Evolutionary conservation across 2,888 invertebrate genomes (phyloP).

Genomic region (Oligia strigilis): DNA sequence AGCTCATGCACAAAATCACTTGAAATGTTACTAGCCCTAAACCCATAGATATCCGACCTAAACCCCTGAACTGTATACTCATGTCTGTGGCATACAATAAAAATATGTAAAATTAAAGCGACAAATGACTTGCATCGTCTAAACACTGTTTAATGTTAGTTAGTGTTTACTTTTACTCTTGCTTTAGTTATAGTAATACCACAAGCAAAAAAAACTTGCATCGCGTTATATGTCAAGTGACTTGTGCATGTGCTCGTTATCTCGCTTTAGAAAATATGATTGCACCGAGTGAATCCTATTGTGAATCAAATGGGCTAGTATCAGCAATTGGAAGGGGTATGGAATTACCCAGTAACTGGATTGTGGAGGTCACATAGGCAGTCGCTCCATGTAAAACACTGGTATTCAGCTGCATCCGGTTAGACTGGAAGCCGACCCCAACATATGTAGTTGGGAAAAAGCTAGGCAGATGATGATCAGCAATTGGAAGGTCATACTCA

Average conservation of each 20-base stretch:
- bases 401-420: too few species aligned
- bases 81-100: not conserved
- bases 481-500: slow-evolving; percentile 76
- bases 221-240: too few species aligned
- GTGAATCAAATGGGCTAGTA: not conserved
- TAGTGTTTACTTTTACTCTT: not conserved
- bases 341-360: too few species aligned
- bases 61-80: not conserved
- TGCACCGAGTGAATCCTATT: not conserved
- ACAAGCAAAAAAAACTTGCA: not conserved
- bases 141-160: not conserved
- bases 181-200: not conserved
- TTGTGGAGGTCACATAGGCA: too few species aligned
- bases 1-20: not conserved
- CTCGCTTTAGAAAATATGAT: too few species aligned
- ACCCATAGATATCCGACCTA: too few species aligned
- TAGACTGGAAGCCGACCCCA: too few species aligned
- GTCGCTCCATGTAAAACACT: too few species aligned
- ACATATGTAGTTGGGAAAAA: too few species aligned
- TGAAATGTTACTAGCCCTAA: not conserved
- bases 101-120: not conserved
- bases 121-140: not conserved
- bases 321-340: not conserved
- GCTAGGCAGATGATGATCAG: not conserved
- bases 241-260: too few species aligned